Base-by-base conservation (phyloP, 64 coral and sea anemone species). In the Catalaphyllia jardinei region DNA sequence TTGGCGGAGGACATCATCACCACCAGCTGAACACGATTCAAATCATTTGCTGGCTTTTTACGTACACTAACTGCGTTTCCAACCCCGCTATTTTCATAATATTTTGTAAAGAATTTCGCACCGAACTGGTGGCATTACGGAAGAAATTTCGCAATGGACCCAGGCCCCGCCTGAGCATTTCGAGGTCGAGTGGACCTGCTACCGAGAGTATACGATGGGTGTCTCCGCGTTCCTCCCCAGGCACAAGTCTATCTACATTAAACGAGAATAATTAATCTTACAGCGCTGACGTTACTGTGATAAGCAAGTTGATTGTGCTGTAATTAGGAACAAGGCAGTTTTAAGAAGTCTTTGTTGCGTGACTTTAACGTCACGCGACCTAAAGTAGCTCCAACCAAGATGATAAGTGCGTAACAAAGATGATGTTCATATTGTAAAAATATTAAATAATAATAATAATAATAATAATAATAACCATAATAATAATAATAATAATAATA, bases 31-130 rank as follows among this genome's bases (percentile, higher is more conserved):
- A 93, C 59, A 51, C 52, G 64, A 82, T 82, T 20, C 85, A 74
- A 12, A 93, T 93, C 6, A 77, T 93, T 11, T 93, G 92, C 79
- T 93, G 92, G 92, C 72, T 93, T 3, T 93, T 93, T 35, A 93
- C 92, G 7, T 93, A 93, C 59, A 93, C 92, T 18, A 93, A 93
- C 72, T 67, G 87, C 71, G 87, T 93, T 3, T 93, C 79, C 72
- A 93, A 93, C 38, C 88, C 86, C 80, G 51, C 84, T 0, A 89
- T 93, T 31, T 93, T 89, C 62, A 80, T 88, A 8, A 89, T 52
- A 72, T 82, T 93, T 17, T 89, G 75, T 65, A 74, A 93, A 75
- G 79, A 93, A 28, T 93, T 93, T 42, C 80, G 92, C 31, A 55
- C 79, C 24, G 87, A 85, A 24, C 16, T 85, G 8, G 18, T 51